These are phyloP conservation scores for Wasmannia auropunctata DNA, from an alignment of 1,140 invertebrate genomes.

Conservation along the genomic window DNA sequence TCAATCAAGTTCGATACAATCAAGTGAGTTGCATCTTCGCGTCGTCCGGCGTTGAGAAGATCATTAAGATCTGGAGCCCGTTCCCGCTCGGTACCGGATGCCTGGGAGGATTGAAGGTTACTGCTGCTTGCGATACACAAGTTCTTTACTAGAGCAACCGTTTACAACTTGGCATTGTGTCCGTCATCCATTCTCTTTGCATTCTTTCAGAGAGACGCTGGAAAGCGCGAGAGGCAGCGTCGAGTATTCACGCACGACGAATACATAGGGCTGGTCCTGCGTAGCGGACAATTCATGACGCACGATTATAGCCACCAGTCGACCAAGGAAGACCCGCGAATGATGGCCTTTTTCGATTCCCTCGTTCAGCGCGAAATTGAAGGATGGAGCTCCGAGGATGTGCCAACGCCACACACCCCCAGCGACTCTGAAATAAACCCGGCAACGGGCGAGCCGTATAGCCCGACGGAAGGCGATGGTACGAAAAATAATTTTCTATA, in stretches of 20 bases:
- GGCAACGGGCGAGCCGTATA: conserved; percentile 67
- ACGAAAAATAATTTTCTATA: not conserved
- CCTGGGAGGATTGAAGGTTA: conserved; percentile 82
- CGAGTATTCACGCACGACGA: conserved; percentile 94
- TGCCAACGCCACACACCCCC: conserved; percentile 74
- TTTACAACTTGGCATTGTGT: conserved; percentile 20
- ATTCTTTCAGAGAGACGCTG: conserved; percentile 77
- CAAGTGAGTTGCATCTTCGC: conserved; percentile 93
- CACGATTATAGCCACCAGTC: conserved; percentile 94
- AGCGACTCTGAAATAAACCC: conserved; percentile 79
- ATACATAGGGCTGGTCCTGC: conserved; percentile 93
- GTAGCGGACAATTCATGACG: conserved; percentile 91
- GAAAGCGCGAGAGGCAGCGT: conserved; percentile 88
- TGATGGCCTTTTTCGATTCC: conserved; percentile 99
- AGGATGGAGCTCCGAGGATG: conserved; percentile 86
- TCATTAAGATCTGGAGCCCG: conserved; percentile 92
- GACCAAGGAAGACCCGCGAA: conserved; percentile 95
- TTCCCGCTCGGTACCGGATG: conserved; percentile 79
- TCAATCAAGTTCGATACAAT: conserved; percentile 98
- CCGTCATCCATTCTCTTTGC: conserved; percentile 20
- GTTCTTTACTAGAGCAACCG: not conserved
- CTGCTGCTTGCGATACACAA: not conserved
- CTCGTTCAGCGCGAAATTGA: conserved; percentile 96
- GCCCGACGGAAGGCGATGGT: conserved; percentile 81
- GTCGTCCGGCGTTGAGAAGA: conserved; percentile 98